Evolutionary conservation across 1,140 invertebrate species (phyloP), one percentile per base, ranked within the genome.

Genomic region (Drosophila takahashii): DNA sequence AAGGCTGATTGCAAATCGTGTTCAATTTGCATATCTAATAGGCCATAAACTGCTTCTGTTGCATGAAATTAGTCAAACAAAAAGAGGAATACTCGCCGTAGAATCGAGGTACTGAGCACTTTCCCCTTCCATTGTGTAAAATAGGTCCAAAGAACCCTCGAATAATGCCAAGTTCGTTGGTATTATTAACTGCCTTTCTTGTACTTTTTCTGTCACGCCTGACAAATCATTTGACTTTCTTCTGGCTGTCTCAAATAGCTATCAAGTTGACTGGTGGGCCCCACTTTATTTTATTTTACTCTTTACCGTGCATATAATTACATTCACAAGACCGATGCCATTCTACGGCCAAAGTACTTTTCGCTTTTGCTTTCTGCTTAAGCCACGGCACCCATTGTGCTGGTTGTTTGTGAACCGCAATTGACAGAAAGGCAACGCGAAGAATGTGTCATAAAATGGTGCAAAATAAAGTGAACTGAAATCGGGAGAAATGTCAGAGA

Each of bases 1-100:
- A 77, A 77, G 73, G 62, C 73, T 77, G 73, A 77, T 76, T 75
- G 72, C 72, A 51, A 57, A 67, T 76, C 61, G 72, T 67, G 72
- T 76, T 66, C 72, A 76, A 77, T 76, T 77, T 77, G 73, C 73
- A 77, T 77, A 77, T 76, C 73, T 77, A 76, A 77, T 77, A 77
- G 73, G 73, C 73, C 73, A 77, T 67, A 77, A 70, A 48, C 73
- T 32, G 62, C 73, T 77, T 67, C 72, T 77, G 54, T 60, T 50
- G 72, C 47, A 57, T 70, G 52, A 57, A 65, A 76, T 75, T 76
- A 75, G 39, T 36, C 9, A 51, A 45, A 29, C 22, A 22, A 51
- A 52, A 44, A 37, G 47, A 16, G 27, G 16, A 53, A 18, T 18
- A 34, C 18, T 52, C 26, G 10, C 2, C 11, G 16, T 4, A 42